phyloP scores from a whole-genome alignment of 1,140 invertebrate genomes.

The Drosophila melanogaster region Release_6_plus_ISO1_MT NC_004354.4:10109501-10110000 shows the following conservation, averaged over 20 bases:
- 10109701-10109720: constrained; percentile 16
- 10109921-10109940: background rate
- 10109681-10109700: constrained; percentile 9
- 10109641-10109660: constrained; percentile 21
- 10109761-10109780: constrained; percentile 36
- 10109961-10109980: too few species aligned
- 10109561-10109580: background rate
- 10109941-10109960: background rate
- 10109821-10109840: background rate
- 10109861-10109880: background rate
- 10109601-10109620: constrained; percentile 7
- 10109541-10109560: background rate
- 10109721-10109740: constrained; percentile 33
- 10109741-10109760: constrained; percentile 40
- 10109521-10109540: constrained; percentile 10
- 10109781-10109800: constrained; percentile 35
- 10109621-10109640: constrained; percentile 14
- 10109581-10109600: background rate
- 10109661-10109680: background rate
- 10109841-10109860: background rate
- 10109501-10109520: constrained; percentile 52
- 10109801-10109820: constrained; percentile 28
- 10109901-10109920: background rate
- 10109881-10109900: background rate
- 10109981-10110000: too few species aligned